These are phyloP conservation scores for Ips typographus DNA, from an alignment of 1,140 invertebrate species.

Conservation along the genomic window DNA sequence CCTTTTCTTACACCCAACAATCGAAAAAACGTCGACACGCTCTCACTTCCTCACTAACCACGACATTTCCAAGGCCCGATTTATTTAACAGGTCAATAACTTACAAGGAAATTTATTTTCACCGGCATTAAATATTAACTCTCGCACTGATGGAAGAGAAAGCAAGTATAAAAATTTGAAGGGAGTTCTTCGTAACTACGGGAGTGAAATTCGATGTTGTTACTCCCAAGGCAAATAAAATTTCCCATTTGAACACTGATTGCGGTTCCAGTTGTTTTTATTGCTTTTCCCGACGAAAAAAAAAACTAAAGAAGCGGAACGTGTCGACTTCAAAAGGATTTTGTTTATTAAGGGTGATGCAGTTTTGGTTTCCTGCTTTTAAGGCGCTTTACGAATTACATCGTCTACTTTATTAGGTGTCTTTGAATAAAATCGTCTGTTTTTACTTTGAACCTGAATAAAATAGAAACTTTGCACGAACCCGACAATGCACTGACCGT, in stretches of 20 bases:
- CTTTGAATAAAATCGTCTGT: no score
- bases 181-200: slow-evolving; percentile 33
- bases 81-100: slow-evolving; percentile 33
- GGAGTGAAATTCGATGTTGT: slow-evolving; percentile 38
- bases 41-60: background rate
- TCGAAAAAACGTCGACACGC: slow-evolving; percentile 2
- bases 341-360: slow-evolving; percentile 26
- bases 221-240: slow-evolving; percentile 38
- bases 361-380: slow-evolving; percentile 16
- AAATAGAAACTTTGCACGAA: background rate
- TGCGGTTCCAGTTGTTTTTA: slow-evolving; percentile 37
- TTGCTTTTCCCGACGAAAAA: slow-evolving; percentile 14
- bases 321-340: slow-evolving; percentile 34
- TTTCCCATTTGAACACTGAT: slow-evolving; percentile 36
- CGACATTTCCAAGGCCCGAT: slow-evolving; percentile 8
- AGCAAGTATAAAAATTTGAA: slow-evolving; percentile 39
- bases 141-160: slow-evolving; percentile 32
- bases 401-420: no score
- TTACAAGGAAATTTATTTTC: slow-evolving; percentile 28
- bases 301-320: slow-evolving; percentile 34
- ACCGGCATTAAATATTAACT: slow-evolving; percentile 33
- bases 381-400: no score
- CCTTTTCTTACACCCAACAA: background rate
- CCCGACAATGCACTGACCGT: slow-evolving; percentile 14
- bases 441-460: no score